Conservation (phyloP, 2,888 invertebrate genomes). For the Malthinus flaveolus region DNA sequence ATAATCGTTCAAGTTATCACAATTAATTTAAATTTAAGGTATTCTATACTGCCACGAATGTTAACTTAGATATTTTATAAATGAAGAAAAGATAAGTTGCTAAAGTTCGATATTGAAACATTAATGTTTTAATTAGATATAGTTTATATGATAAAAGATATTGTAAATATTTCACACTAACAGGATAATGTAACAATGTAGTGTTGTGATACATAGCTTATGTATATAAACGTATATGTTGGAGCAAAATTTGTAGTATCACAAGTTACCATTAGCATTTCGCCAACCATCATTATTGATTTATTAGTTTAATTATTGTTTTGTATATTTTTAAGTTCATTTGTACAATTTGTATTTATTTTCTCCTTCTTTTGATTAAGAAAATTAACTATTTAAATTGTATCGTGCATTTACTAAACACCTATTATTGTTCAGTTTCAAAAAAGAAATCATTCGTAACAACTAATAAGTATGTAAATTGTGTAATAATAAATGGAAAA, state of each 20-base stretch:
- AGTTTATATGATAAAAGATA: slow-evolving; percentile 21
- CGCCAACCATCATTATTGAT: background rate
- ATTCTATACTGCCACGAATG: too few relatives aligned
- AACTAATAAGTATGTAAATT: slow-evolving; percentile 7
- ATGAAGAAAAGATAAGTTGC: slow-evolving; percentile 2
- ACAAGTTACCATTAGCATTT: slow-evolving; percentile 5
- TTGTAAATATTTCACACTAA: slow-evolving; percentile 24
- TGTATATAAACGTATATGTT: slow-evolving; percentile 45
- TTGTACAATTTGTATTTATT: background rate
- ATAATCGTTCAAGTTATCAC: too few relatives aligned
- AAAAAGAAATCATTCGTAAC: slow-evolving; percentile 1
- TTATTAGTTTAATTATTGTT: slow-evolving; percentile 3
- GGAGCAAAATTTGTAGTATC: slow-evolving; percentile 27
- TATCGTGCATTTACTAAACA: background rate
- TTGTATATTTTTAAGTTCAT: background rate
- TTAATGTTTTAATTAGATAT: slow-evolving; percentile 17
- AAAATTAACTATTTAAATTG: background rate
- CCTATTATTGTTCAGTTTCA: background rate
- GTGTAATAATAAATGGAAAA: slow-evolving; percentile 25
- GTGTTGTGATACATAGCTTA: slow-evolving; percentile 51
- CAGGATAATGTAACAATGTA: slow-evolving; percentile 37
- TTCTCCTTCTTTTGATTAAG: background rate
- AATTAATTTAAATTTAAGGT: too few relatives aligned
- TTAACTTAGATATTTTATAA: too few relatives aligned
- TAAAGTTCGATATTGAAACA: slow-evolving; percentile 9